Evolutionary conservation across 1,140 invertebrate species (phyloP), one percentile per base, ranked within the genome.

Genomic region (Euura lappo): DNA sequence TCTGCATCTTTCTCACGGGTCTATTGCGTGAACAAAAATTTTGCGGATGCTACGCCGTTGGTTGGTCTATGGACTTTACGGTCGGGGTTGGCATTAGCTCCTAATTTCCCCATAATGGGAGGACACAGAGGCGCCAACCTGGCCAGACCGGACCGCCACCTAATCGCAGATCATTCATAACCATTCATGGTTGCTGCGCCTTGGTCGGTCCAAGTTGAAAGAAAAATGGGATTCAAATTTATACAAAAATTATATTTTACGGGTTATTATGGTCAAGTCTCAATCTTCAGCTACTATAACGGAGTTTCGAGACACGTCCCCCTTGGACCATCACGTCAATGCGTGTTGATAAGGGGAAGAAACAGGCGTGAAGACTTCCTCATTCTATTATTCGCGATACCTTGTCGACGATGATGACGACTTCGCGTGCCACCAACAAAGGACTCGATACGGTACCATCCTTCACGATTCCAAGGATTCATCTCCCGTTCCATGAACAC

Each of bases 361-460:
- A 28, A 28, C 28, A 28, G 28, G 28, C 28, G 28, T 28, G 28
- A 28, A 28, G 28, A 28, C 28, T 28, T 28, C 1, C 1, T 28
- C 28, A 28, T 28, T 28, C 28, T 28, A 1, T 28, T 28, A 60
- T n/a, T 6, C 51, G 51, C 51, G 6, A 60, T 60, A 60, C 51
- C 51, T 60, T n/a, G 51, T n/a, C 51, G 51, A 60, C 76, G 85
- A 85, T 87, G 84, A 87, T 87, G 85, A 80, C 84, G 79, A 81
- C 78, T 83, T 87, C 80, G 86, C 85, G 86, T 87, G 85, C 28
- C 28, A 28, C 28, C 28, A 28, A 28, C 28, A 28, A 28, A 28
- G 28, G 28, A 28, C 28, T 28, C 28, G 28, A 28, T 28, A 28
- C 28, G 28, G 28, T 28, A 28, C 28, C 28, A 28, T 28, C 28